Base-by-base conservation (phyloP, 1,140 invertebrate genomes). In the Globodera rostochiensis region DNA sequence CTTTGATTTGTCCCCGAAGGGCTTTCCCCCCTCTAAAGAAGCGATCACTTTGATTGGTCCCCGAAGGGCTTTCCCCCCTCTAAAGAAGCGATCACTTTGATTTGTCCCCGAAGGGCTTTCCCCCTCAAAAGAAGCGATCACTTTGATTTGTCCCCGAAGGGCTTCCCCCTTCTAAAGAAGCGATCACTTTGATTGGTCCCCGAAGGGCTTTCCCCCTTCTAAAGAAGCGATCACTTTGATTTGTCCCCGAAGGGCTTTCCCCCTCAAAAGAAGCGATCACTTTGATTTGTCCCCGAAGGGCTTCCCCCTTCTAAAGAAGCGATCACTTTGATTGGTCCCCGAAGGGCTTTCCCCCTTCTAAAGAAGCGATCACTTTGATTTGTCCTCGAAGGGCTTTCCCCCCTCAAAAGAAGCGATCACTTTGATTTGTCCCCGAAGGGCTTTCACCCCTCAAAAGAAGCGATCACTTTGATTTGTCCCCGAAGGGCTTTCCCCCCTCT, bases 341-440 rank as follows among this genome's bases (percentile, higher is more conserved):
- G 94, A 94, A 46, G 94, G 93, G n/a, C 94, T 93, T 90, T 94
- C 94, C 80, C 93, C 92, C 81, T 95, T 90, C 45, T 6, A 80
- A 8, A 21, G 25, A 36, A 36, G 25, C 25, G 25, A 36, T 36
- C 25, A 36, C 25, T 36, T 36, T 36, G 2, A 36, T 36, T 36
- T 0, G 25, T 36, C 25, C 25, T 2, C 25, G 94, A 94, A 46
- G 94, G 93, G n/a, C 94, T 93, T 90, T 94, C 94, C 80, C 93
- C 92, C 81, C 95, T 90, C 45, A 19, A 80, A 8, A 21, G 25
- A 36, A 36, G 25, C 25, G 25, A 36, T 36, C 25, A 36, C 25
- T 36, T 36, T 36, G 25, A 36, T 36, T 36, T 0, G 25, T 36
- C 25, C 25, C 25, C 25, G 94, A 94, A 46, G 94, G 93, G n/a